Evolutionary conservation across 1,140 invertebrate genomes (phyloP).

Genomic region (Atta texana): DNA sequence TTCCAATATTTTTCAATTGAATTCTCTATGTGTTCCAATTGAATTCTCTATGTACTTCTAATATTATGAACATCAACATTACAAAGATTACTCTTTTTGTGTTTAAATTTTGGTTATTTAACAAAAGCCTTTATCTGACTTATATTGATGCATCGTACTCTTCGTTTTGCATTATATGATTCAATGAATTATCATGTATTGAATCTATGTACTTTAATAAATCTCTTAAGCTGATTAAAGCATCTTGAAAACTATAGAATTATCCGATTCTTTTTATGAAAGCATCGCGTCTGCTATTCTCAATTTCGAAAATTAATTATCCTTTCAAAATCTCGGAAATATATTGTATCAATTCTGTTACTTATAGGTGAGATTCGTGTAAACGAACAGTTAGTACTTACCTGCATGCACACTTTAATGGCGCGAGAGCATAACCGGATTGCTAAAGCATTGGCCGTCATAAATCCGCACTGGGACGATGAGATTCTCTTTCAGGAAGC

Average conservation of each 20-base stretch:
- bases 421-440: slow-evolving; percentile 95
- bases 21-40: slow-evolving; percentile 1
- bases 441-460: slow-evolving; percentile 90
- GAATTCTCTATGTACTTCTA: not conserved
- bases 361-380: slow-evolving; percentile 95
- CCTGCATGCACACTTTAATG: slow-evolving; percentile 96
- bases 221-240: not conserved
- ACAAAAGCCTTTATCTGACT: not conserved
- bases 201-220: not conserved
- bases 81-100: not conserved
- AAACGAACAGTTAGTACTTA: slow-evolving; percentile 96
- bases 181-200: not conserved
- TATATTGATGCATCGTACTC: not conserved
- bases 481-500: slow-evolving; percentile 97
- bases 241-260: not conserved
- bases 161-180: not conserved
- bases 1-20: slow-evolving; percentile 4
- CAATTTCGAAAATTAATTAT: slow-evolving; percentile 11
- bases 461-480: slow-evolving; percentile 98
- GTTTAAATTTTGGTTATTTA: not conserved
- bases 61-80: not conserved
- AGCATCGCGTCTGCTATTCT: not conserved
- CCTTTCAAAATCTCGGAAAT: not conserved
- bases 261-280: slow-evolving; percentile 23
- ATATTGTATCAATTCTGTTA: slow-evolving; percentile 28